Percentiles rank a stretch among this genome's conserved stretches.
Evolutionary conservation across 2,797 vertebrate species (phyloP).

Genomic region (Sus cebifrons): DNA sequence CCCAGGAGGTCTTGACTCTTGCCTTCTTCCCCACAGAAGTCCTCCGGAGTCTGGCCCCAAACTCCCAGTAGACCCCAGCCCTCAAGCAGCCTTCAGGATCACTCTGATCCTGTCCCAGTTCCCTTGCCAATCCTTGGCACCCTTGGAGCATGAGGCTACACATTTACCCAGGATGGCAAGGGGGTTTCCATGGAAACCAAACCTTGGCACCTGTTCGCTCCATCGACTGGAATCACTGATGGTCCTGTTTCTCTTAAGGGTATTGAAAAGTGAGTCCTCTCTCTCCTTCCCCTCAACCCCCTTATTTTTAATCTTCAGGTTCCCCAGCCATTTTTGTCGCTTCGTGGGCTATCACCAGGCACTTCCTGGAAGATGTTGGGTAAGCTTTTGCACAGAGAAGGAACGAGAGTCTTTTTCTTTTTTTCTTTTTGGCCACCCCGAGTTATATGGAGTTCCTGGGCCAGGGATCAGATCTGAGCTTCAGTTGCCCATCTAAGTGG

Average conservation of each 20-base stretch:
- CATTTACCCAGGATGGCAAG: background rate
- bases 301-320: slow-evolving; percentile 89
- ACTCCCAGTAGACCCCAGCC: background rate
- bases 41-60: background rate
- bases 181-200: background rate
- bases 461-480: too few relatives aligned
- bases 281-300: background rate
- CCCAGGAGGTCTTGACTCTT: background rate
- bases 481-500: too few relatives aligned
- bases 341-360: slow-evolving; percentile 94
- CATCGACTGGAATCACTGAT: background rate
- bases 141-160: background rate
- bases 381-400: slow-evolving; percentile 87
- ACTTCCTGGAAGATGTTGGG: slow-evolving; percentile 95
- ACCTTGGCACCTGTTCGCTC: background rate
- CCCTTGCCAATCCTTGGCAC: background rate
- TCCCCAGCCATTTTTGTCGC: slow-evolving; percentile 92
- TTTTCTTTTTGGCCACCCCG: too few relatives aligned
- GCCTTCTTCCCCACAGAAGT: background rate
- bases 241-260: accelerated
- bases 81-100: background rate
- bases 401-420: background rate
- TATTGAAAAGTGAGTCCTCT: slow-evolving; percentile 22
- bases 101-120: background rate
- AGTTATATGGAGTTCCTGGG: too few relatives aligned